phyloP scores from a whole-genome alignment of 2,113 vertebrate species.

The Sigmodon hispidus region DNA sequence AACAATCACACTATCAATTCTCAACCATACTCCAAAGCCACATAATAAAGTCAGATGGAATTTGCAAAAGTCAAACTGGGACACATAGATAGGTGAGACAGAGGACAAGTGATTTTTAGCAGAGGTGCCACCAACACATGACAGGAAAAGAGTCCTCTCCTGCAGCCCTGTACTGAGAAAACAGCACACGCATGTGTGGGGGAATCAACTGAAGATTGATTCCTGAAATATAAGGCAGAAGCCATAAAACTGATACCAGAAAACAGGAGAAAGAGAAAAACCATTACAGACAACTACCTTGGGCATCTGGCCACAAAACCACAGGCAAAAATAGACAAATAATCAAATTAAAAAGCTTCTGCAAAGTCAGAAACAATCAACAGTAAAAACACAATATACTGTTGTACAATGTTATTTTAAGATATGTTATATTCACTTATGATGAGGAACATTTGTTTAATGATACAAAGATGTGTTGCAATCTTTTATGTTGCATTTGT shows the following conservation, averaged over 20 bases:
- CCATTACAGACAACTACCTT: not conserved
- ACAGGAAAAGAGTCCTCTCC: not conserved
- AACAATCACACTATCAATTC: not conserved
- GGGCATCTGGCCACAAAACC: not conserved
- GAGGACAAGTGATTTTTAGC: not conserved
- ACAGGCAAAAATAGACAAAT: not conserved
- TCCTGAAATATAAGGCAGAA: not conserved
- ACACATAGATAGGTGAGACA: not conserved
- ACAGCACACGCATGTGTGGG: not conserved
- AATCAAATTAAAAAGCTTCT: not conserved
- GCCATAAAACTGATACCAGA: not conserved
- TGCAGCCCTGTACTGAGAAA: not conserved
- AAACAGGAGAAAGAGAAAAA: not conserved
- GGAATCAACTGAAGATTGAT: not conserved
- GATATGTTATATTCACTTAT: too few relatives aligned
- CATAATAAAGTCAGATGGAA: not conserved
- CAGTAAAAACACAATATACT: not conserved
- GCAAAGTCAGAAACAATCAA: not conserved
- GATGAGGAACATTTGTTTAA: too few relatives aligned
- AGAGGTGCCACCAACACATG: not conserved
- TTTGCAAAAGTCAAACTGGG: not conserved
- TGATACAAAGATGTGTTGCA: too few relatives aligned
- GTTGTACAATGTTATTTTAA: too few relatives aligned
- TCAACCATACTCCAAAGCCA: not conserved
- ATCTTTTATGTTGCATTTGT: too few relatives aligned